Evolutionary conservation across 1,140 invertebrate species (phyloP), one percentile per base, ranked within the genome.

Genomic region (Marisa cornuarietis): DNA sequence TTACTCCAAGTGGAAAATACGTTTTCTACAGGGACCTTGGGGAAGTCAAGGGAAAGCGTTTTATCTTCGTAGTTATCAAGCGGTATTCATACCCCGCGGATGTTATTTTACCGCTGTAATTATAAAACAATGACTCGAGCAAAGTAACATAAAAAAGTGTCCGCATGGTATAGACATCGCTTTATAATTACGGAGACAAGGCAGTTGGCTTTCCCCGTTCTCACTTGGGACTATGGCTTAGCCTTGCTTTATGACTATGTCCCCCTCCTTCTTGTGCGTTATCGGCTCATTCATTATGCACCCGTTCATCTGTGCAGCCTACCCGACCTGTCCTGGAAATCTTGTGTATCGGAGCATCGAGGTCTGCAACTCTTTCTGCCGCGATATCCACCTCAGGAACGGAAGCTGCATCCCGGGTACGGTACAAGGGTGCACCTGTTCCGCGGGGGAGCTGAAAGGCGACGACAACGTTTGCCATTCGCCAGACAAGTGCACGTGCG

Each of bases 391-490:
- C 14, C 54, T 79, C n/a, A 22, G 81, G 18, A 49, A 16, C 3
- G 73, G 81, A 31, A 76, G 78, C 31, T 86, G 85, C 58, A 69
- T 82, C 31, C 80, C 86, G 16, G 85, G 81, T 2, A 16, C 58
- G 0, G 49, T 52, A 4, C 63, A 58, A 20, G 76, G 76, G 49
- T 87, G 86, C 71, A 75, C 79, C 18, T 87, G 85, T 79, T 76
- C 80, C 26, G 31, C 71, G 11, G 24, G 54, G 26, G 69, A 73
- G 20, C 31, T 79, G 13, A 79, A 71, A n/a, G 81, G 80, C 62
- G 80, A 95, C 80, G 92, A 93, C 18, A 94, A 94, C 18, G 93
- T 94, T 73, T 97, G 96, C 87, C 93, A 96, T 58, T 94, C 94
- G 2, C 92, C 94, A 24, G 93, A 92, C 0, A 90, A 93, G 76